Evolutionary conservation across 2,888 invertebrate species (phyloP).

Genomic region (Lumbricus terrestris): DNA sequence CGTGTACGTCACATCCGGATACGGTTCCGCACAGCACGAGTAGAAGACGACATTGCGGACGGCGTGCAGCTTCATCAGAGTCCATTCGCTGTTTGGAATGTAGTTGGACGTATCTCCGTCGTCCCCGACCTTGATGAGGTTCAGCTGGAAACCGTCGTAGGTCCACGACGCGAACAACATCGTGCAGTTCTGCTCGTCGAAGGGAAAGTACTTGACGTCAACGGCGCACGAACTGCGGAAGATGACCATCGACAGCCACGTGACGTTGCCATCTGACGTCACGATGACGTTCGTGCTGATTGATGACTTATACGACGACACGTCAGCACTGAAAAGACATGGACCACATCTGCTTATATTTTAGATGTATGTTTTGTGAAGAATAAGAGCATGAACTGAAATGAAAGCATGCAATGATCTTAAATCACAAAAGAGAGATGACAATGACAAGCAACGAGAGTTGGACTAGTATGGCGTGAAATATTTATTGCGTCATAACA

Average conservation of each 20-base stretch:
- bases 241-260: slow-evolving; percentile 65
- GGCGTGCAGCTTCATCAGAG: slow-evolving; percentile 64
- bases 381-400: neutral
- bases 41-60: slow-evolving; percentile 63
- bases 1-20: slow-evolving; percentile 63
- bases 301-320: slow-evolving; percentile 51
- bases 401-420: neutral
- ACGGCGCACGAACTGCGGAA: slow-evolving; percentile 64
- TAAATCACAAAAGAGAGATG: neutral
- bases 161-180: slow-evolving; percentile 65
- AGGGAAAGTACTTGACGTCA: slow-evolving; percentile 65
- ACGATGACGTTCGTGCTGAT: slow-evolving; percentile 65
- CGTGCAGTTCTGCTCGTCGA: slow-evolving; percentile 64
- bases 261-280: slow-evolving; percentile 63
- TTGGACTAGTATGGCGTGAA: neutral
- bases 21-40: slow-evolving; percentile 61
- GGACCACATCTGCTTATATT: neutral
- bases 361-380: neutral
- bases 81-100: slow-evolving; percentile 87
- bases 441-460: neutral
- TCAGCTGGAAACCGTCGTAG: slow-evolving; percentile 62
- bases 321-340: slow-evolving; percentile 53
- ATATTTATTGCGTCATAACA: neutral
- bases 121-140: slow-evolving; percentile 62
- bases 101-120: slow-evolving; percentile 84